Evolutionary conservation across 2,797 vertebrate genomes (phyloP), one percentile per base, ranked within the genome.

Genomic region (Trematomus bernacchii): DNA sequence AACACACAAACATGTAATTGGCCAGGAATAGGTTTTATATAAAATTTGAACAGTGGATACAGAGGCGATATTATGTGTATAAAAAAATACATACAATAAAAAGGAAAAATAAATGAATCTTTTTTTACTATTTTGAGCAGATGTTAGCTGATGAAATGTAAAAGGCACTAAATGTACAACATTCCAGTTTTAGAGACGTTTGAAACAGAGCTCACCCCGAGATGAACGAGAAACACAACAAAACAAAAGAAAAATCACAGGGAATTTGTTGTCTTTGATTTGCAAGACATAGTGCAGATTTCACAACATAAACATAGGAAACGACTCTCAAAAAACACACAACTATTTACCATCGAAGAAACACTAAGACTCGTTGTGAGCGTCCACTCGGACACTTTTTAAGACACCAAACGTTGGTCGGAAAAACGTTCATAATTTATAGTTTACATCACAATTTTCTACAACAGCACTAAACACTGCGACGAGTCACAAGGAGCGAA

Each of bases 101-200:
- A 91, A 88, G 83, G 84, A 37, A 93, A 93, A 92, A 94, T 91
- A 92, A 92, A 93, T 85, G 89, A 91, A 87, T 93, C 87, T 91
- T 87, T 37, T 47, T 51, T 64, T 11, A 91, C 82, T 87, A 85
- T 84, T 88, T 80, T 67, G 77, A 93, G 91, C 90, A 90, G 87
- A 90, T 88, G 91, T 93, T 91, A 93, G 93, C 92, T 89, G 89
- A 93, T 92, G 89, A 95, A 95, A 95, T 95, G 92, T 89, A 93
- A 94, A 95, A 96, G 95, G 95, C 95, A 96, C 95, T 94, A 92
- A 93, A 94, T 93, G 92, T 93, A 93, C 93, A 92, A 93, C 89
- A 93, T 95, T 96, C 95, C 95, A 95, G 95, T 96, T 96, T 91
- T 93, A 86, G 90, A 86, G 90, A 87, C 77, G 77, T 37, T 37